A percentile compares a stretch with the other conserved stretches of the same genome.
These are phyloP conservation scores for Microtus agrestis DNA, from an alignment of 2,797 vertebrate species.

Conservation along the genomic window DNA sequence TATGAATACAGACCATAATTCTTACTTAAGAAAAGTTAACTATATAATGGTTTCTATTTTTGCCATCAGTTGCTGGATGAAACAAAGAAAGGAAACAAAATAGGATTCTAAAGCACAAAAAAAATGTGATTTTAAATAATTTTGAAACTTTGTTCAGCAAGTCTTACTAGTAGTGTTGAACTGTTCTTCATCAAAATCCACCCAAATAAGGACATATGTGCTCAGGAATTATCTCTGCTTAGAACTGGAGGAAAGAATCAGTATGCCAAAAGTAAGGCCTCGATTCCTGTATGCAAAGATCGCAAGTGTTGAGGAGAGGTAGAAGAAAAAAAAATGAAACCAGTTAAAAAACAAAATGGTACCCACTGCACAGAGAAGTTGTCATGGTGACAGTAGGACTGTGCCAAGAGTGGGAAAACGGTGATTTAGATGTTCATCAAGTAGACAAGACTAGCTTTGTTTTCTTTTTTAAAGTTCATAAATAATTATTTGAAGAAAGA, in stretches of 20 bases:
- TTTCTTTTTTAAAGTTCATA: background rate
- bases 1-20: conserved; percentile 34
- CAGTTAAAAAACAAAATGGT: background rate
- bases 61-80: background rate
- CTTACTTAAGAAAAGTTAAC: conserved; percentile 61
- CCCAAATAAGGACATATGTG: background rate
- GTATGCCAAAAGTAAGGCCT: conserved; percentile 19
- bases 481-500: background rate
- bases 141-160: conserved; percentile 33
- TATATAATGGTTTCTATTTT: conserved; percentile 33
- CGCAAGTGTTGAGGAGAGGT: background rate
- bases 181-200: conserved; percentile 40
- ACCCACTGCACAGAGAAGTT: background rate
- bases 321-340: background rate
- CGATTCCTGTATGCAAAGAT: background rate
- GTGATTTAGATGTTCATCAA: background rate
- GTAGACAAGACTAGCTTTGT: background rate
- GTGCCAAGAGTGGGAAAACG: background rate
- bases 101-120: background rate
- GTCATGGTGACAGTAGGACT: background rate
- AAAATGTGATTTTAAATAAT: conserved; percentile 32
- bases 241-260: background rate
- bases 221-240: background rate
- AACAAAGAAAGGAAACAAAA: background rate
- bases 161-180: conserved; percentile 8